Evolutionary conservation across 2,888 invertebrate species (phyloP).

Genomic region (Actias luna): DNA sequence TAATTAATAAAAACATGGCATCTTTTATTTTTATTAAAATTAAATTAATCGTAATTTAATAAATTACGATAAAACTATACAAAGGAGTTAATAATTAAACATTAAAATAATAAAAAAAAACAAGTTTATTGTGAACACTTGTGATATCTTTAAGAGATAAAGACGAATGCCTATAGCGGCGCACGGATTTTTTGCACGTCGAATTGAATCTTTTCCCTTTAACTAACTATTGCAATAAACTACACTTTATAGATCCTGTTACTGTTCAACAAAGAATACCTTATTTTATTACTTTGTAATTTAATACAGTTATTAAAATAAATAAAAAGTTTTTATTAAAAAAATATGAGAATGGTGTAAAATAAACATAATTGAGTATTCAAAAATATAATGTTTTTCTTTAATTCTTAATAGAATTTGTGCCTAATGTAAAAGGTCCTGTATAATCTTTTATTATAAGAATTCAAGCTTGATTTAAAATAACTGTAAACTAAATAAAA

Average conservation of each 20-base stretch:
- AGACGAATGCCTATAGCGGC: conserved; percentile 3
- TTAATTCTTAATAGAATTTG: too few species aligned
- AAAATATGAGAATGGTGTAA: too few species aligned
- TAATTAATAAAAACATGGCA: conserved; percentile 78
- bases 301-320: too few species aligned
- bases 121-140: conserved; percentile 53
- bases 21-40: conserved; percentile 55
- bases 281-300: too few species aligned
- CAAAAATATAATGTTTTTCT: too few species aligned
- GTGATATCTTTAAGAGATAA: conserved; percentile 28
- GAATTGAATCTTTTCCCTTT: not conserved
- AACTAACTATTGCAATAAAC: too few species aligned
- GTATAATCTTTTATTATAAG: too few species aligned
- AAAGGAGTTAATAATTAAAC: conserved; percentile 35
- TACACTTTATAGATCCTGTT: not conserved
- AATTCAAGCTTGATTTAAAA: too few species aligned
- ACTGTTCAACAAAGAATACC: not conserved
- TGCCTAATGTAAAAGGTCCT: too few species aligned
- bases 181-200: not conserved
- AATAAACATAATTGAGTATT: too few species aligned
- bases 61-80: conserved; percentile 40
- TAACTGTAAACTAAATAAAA: too few species aligned
- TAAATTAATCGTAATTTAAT: conserved; percentile 36
- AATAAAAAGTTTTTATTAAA: too few species aligned
- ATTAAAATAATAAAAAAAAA: conserved; percentile 37